phyloP scores from a whole-genome alignment of 2,888 invertebrate genomes.

The Thymelicus acteon region DNA sequence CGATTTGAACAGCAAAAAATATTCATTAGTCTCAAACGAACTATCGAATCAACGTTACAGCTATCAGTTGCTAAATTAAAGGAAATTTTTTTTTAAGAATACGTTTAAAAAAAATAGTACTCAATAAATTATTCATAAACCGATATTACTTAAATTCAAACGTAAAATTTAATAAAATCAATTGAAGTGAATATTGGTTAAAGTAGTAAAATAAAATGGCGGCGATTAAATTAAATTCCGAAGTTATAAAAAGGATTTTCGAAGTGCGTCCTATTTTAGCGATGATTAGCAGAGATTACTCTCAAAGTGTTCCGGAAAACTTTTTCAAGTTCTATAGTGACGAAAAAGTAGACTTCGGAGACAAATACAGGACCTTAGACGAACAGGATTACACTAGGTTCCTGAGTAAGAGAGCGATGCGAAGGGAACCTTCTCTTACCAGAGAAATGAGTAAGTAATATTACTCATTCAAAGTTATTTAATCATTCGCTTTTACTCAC shows the following conservation, averaged over 20 bases:
- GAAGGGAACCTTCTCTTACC: constrained; percentile 70
- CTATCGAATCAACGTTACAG: not conserved
- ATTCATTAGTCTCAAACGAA: constrained; percentile 3
- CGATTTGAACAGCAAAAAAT: constrained; percentile 7
- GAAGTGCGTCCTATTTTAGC: constrained; percentile 51
- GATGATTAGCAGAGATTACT: constrained; percentile 47
- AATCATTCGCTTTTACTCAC: too few species aligned
- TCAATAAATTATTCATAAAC: too few species aligned
- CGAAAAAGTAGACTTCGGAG: constrained; percentile 46
- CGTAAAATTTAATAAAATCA: too few species aligned
- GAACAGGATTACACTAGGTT: constrained; percentile 69
- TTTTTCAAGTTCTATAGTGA: constrained; percentile 70
- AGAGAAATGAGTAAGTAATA: constrained; percentile 71
- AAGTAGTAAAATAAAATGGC: constrained; percentile 4
- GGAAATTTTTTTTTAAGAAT: too few species aligned
- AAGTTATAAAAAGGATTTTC: constrained; percentile 43
- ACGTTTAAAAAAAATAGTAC: too few species aligned
- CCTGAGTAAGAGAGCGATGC: constrained; percentile 61
- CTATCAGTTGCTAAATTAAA: not conserved
- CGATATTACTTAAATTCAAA: too few species aligned
- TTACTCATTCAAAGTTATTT: too few species aligned
- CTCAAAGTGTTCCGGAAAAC: constrained; percentile 54
- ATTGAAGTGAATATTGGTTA: too few species aligned
- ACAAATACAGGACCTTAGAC: constrained; percentile 56
- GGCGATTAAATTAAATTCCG: constrained; percentile 21